These are phyloP conservation scores for Phodopus roborovskii DNA, from an alignment of 2,113 vertebrate genomes.

Conservation along the genomic window DNA sequence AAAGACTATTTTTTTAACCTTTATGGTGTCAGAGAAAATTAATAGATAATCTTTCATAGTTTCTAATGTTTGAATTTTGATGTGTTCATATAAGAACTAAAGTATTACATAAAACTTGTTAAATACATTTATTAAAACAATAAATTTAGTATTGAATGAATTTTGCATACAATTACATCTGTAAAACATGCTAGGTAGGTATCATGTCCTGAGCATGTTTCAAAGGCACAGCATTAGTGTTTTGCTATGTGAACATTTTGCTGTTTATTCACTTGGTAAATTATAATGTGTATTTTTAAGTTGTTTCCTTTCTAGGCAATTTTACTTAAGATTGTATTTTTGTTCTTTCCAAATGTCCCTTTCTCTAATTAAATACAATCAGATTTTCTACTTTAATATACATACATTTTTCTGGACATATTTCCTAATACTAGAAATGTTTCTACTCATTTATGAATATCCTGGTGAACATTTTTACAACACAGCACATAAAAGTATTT, in stretches of 20 bases:
- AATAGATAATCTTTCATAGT: background rate
- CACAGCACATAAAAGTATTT: background rate
- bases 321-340: background rate
- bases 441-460: background rate
- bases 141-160: background rate
- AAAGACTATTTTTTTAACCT: background rate
- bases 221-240: background rate
- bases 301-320: background rate
- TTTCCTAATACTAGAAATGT: slow-evolving; percentile 25
- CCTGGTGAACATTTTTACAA: background rate
- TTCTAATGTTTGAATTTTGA: background rate
- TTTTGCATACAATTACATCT: background rate
- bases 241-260: background rate
- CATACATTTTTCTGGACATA: background rate
- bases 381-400: background rate
- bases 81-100: background rate
- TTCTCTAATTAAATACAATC: slow-evolving; percentile 11
- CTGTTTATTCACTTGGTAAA: background rate
- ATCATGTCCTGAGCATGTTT: background rate
- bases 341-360: background rate
- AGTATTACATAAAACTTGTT: background rate
- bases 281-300: background rate
- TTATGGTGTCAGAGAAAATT: slow-evolving; percentile 7
- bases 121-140: background rate
- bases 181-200: background rate